A percentile compares a stretch with the other conserved stretches of the same genome.
Conservation (phyloP, 2,113 vertebrate genomes). For the Picathartes gymnocephalus region DNA sequence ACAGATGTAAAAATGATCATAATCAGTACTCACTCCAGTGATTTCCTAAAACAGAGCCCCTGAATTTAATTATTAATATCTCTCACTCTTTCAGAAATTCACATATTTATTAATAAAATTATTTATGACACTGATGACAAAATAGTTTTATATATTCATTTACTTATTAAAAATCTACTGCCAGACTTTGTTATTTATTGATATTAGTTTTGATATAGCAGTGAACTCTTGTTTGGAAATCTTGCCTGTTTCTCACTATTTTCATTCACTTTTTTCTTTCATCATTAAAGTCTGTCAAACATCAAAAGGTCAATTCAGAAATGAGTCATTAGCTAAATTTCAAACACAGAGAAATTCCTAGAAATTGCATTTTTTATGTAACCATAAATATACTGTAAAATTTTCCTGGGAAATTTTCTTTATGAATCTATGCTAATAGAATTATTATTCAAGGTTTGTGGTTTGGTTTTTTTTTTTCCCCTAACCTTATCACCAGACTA, state of each 20-base stretch:
- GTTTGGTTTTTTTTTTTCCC: rapidly evolving
- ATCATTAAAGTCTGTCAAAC: background rate
- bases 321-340: background rate
- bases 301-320: background rate
- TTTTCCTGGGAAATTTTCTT: background rate
- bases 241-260: background rate
- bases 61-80: background rate
- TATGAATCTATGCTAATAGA: background rate
- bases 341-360: background rate
- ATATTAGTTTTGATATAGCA: background rate
- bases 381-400: rapidly evolving
- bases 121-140: background rate
- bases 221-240: background rate
- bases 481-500: background rate
- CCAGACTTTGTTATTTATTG: background rate
- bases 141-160: background rate
- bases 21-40: background rate
- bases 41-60: background rate
- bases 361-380: background rate
- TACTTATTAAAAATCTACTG: background rate
- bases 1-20: background rate
- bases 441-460: background rate
- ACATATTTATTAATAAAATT: background rate
- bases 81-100: background rate
- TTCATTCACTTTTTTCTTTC: background rate